Conservation (phyloP, 2,888 invertebrate species). For the Synergus umbraculus region DNA sequence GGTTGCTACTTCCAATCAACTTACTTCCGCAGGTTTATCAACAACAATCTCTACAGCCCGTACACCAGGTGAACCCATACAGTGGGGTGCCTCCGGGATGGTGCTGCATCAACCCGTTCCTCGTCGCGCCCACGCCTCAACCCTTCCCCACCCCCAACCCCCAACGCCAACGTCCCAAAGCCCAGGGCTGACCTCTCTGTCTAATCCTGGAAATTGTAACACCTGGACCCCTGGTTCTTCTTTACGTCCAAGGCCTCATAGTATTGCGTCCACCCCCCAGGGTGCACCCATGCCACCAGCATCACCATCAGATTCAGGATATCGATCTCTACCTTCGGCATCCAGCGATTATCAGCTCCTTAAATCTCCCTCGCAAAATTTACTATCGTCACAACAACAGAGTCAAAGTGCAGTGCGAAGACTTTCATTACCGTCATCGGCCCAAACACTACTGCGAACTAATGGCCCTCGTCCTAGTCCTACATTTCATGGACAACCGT, state of each 20-base stretch:
- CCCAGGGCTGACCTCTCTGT: conserved; percentile 65
- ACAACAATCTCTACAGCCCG: conserved; percentile 56
- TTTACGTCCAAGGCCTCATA: conserved; percentile 71
- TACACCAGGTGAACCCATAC: conserved; percentile 71
- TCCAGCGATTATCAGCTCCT: conserved; percentile 83
- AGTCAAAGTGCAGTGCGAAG: conserved; percentile 79
- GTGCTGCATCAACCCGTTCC: conserved; percentile 76
- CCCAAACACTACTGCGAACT: conserved; percentile 78
- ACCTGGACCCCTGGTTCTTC: conserved; percentile 71
- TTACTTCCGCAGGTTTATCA: conserved; percentile 54
- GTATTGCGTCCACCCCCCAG: conserved; percentile 72
- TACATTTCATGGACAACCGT: conserved; percentile 82
- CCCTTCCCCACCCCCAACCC: conserved; percentile 80
- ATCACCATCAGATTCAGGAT: conserved; percentile 78
- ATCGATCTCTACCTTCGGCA: conserved; percentile 80
- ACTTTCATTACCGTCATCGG: conserved; percentile 80
- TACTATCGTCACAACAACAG: conserved; percentile 55
- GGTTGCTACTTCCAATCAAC: conserved; percentile 57
- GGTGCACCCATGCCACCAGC: conserved; percentile 68
- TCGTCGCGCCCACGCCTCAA: conserved; percentile 75
- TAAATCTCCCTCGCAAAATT: conserved; percentile 74
- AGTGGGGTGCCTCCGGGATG: conserved; percentile 74
- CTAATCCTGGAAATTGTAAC: conserved; percentile 69
- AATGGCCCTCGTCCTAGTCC: conserved; percentile 81
- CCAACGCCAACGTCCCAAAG: conserved; percentile 77